phyloP scores from a whole-genome alignment of 2,888 invertebrate species.

The Oscheius sp. region DNA sequence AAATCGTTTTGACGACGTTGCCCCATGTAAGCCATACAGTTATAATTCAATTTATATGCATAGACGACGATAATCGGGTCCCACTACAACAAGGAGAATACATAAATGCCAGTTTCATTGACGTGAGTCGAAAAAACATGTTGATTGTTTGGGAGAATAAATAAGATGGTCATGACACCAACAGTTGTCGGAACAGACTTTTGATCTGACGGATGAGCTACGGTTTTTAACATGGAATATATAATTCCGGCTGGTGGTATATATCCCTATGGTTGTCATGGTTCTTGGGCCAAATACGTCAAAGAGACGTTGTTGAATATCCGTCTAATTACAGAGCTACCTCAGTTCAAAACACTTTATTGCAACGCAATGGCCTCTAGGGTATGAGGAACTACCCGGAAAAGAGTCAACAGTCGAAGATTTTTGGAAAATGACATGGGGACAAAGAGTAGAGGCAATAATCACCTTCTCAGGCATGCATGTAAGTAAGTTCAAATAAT shows the following conservation, averaged over 20 bases:
- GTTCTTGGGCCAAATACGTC: not conserved
- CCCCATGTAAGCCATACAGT: not conserved
- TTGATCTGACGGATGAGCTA: too few relatives aligned
- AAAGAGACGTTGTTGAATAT: not conserved
- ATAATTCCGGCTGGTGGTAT: too few relatives aligned
- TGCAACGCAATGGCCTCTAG: constrained; percentile 56
- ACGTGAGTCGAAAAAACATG: constrained; percentile 19
- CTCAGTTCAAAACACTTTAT: constrained; percentile 40
- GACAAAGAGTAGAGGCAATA: constrained; percentile 56
- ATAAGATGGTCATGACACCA: not conserved
- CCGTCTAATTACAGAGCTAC: constrained; percentile 16
- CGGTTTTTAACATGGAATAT: too few relatives aligned
- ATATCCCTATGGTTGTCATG: not conserved
- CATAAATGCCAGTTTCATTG: constrained; percentile 56
- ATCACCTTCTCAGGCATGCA: constrained; percentile 58
- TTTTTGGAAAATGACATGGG: constrained; percentile 67
- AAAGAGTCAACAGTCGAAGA: constrained; percentile 37
- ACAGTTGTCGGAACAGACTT: not conserved
- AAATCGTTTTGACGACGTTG: constrained; percentile 11
- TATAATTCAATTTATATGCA: not conserved
- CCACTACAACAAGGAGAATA: constrained; percentile 42
- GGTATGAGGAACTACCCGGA: not conserved
- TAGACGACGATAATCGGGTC: constrained; percentile 58
- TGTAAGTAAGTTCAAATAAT: not conserved
- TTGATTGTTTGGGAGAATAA: not conserved